Conservation (phyloP, 2,888 invertebrate genomes). For the Melinaea menophilus region DNA sequence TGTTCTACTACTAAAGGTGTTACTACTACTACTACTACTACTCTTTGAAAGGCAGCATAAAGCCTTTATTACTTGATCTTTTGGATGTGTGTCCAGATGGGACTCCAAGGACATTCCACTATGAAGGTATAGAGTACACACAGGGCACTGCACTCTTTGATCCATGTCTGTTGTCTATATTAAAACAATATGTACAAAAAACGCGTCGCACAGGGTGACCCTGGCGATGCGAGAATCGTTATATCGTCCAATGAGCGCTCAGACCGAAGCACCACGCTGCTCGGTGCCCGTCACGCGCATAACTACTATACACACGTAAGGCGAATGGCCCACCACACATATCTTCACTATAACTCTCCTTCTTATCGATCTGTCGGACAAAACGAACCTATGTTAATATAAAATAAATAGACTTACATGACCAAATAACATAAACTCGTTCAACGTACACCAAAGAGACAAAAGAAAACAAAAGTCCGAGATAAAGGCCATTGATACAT, state of each 20-base stretch:
- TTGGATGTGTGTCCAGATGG: slow-evolving; percentile 91
- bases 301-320: slow-evolving; percentile 63
- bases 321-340: slow-evolving; percentile 61
- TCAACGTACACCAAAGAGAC: slow-evolving; percentile 65
- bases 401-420: slow-evolving; percentile 48
- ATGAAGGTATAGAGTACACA: slow-evolving; percentile 89
- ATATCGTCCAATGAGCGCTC: slow-evolving; percentile 54
- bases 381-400: slow-evolving; percentile 63
- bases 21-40: slow-evolving; percentile 59
- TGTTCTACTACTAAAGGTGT: slow-evolving; percentile 61
- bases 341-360: slow-evolving; percentile 61
- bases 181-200: slow-evolving; percentile 35
- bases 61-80: slow-evolving; percentile 92
- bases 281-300: slow-evolving; percentile 67
- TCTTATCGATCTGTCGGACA: slow-evolving; percentile 74
- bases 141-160: slow-evolving; percentile 83
- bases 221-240: slow-evolving; percentile 39
- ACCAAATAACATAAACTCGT: slow-evolving; percentile 60
- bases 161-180: slow-evolving; percentile 56
- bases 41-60: slow-evolving; percentile 72
- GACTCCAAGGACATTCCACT: slow-evolving; percentile 89
- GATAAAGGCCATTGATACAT: slow-evolving; percentile 77
- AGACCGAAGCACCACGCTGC: slow-evolving; percentile 51
- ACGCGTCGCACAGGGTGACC: slow-evolving; percentile 35
- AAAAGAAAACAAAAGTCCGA: slow-evolving; percentile 75